phyloP scores from a whole-genome alignment of 1,140 invertebrate species.

The Maniola jurtina region DNA sequence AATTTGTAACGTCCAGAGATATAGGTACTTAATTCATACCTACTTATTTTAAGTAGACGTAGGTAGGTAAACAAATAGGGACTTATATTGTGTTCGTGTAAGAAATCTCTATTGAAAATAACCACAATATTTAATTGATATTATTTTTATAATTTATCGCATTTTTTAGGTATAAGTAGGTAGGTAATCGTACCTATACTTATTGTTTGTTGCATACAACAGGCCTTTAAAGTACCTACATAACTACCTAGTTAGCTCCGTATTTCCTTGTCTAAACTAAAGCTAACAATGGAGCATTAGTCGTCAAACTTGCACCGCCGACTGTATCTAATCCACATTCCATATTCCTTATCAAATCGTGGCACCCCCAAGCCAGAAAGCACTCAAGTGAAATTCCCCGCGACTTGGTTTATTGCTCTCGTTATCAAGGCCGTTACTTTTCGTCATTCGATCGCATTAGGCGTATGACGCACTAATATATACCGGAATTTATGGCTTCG shows the following conservation, averaged over 20 bases:
- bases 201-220: background rate
- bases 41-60: too few relatives aligned
- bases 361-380: slow-evolving; percentile 43
- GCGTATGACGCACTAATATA: slow-evolving; percentile 58
- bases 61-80: too few relatives aligned
- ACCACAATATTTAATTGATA: background rate
- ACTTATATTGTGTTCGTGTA: too few relatives aligned
- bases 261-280: background rate
- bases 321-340: slow-evolving; percentile 34
- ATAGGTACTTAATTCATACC: too few relatives aligned
- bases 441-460: slow-evolving; percentile 75
- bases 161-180: background rate
- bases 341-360: slow-evolving; percentile 41
- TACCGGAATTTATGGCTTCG: slow-evolving; percentile 43
- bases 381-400: slow-evolving; percentile 68
- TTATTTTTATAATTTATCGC: too few relatives aligned
- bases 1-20: too few relatives aligned
- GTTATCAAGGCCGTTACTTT: slow-evolving; percentile 72
- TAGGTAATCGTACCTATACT: background rate
- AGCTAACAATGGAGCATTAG: background rate
- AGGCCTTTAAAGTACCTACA: background rate
- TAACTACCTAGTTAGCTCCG: background rate
- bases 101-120: background rate
- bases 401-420: slow-evolving; percentile 66
- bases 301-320: slow-evolving; percentile 2